These are phyloP conservation scores for Phlogophora meticulosa DNA, from an alignment of 2,888 invertebrate species.

Conservation along the genomic window DNA sequence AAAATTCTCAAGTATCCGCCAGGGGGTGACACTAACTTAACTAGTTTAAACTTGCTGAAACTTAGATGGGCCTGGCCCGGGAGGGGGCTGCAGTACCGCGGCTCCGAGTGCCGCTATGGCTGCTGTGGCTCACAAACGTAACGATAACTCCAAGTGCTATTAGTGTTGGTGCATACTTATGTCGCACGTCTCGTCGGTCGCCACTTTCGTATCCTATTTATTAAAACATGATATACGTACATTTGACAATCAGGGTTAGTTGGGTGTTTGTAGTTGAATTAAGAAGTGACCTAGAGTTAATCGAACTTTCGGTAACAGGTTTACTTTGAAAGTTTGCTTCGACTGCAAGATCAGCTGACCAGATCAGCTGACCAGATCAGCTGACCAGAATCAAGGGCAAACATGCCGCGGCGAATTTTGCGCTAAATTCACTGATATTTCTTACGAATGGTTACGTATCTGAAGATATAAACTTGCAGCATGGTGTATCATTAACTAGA, in stretches of 20 bases:
- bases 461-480: constrained; percentile 3
- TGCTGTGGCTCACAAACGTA: background rate
- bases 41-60: constrained; percentile 68
- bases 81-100: constrained; percentile 3
- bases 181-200: no score
- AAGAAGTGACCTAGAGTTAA: constrained; percentile 1
- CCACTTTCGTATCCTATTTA: no score
- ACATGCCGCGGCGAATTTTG: constrained; percentile 4
- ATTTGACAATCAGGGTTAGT: constrained; percentile 8
- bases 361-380: constrained; percentile 13
- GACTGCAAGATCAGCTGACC: no score
- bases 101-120: no score
- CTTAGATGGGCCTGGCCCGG: constrained; percentile 61
- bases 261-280: constrained; percentile 8
- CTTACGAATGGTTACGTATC: constrained; percentile 1
- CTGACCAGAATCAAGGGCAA: constrained; percentile 16
- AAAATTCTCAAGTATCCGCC: constrained; percentile 59
- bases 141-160: constrained; percentile 47
- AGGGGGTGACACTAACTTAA: constrained; percentile 62
- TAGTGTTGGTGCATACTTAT: constrained; percentile 11
- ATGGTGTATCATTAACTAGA: constrained; percentile 11
- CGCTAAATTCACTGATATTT: background rate
- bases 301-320: constrained; percentile 8
- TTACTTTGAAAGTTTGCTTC: constrained; percentile 23
- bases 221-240: constrained; percentile 3